Evolutionary conservation across 1,140 invertebrate species (phyloP).

Genomic region (Macrosteles quadrilineatus): DNA sequence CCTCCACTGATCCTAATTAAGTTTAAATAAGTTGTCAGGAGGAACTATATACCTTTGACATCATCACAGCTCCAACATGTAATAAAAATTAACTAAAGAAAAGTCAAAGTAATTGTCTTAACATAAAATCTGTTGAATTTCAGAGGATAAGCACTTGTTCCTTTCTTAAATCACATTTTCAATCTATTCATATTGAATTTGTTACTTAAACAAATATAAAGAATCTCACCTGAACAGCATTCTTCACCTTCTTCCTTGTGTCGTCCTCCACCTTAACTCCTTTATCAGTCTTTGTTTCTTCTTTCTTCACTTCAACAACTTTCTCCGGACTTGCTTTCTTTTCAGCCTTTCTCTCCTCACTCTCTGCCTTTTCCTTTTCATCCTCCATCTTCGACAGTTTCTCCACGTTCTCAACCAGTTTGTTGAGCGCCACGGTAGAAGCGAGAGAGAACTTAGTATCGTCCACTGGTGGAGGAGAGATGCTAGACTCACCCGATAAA

Average conservation of each 20-base stretch:
- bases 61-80: no score
- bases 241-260: slow-evolving; percentile 30
- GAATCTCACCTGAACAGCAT: slow-evolving; percentile 41
- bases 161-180: no score
- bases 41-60: no score
- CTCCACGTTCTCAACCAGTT: slow-evolving; percentile 49
- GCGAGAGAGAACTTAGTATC: slow-evolving; percentile 41
- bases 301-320: slow-evolving; percentile 26
- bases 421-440: slow-evolving; percentile 43
- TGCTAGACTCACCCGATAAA: slow-evolving; percentile 27
- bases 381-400: slow-evolving; percentile 65
- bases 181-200: no score
- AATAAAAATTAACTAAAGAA: no score
- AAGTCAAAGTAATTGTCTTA: no score
- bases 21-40: no score
- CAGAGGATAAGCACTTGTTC: no score
- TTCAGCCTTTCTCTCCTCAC: background rate
- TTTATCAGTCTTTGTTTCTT: slow-evolving; percentile 7
- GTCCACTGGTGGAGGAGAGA: slow-evolving; percentile 21
- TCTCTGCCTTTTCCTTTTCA: slow-evolving; percentile 15
- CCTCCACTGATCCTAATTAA: background rate
- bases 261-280: background rate
- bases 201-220: no score
- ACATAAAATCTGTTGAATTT: no score
- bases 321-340: slow-evolving; percentile 7